Evolutionary conservation across 2,113 vertebrate species (phyloP).

Genomic region (Heloderma charlesbogerti): DNA sequence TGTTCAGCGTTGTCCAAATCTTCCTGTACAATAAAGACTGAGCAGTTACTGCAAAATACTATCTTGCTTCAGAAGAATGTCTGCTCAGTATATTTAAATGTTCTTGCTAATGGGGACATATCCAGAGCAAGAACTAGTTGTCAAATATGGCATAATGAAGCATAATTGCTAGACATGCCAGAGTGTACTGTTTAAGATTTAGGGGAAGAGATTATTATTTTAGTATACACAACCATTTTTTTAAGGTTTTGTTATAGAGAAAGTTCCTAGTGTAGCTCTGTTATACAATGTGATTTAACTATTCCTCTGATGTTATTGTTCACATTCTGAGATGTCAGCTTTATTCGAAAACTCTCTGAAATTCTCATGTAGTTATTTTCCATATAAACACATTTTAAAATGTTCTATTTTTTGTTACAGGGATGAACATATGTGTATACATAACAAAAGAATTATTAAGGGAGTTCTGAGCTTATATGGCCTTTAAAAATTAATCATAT

Average conservation of each 20-base stretch:
- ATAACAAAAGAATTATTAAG: no score
- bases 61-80: background rate
- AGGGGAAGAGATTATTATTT: background rate
- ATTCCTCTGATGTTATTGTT: background rate
- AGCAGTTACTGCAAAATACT: background rate
- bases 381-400: no score
- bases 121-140: background rate
- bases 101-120: background rate
- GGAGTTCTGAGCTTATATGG: no score
- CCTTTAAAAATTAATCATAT: background rate
- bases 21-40: background rate
- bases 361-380: background rate
- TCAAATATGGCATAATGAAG: background rate
- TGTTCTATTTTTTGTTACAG: no score
- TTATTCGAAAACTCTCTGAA: background rate
- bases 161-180: background rate
- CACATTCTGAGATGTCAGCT: background rate
- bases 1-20: background rate
- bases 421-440: no score
- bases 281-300: background rate
- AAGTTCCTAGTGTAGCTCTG: background rate
- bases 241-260: background rate
- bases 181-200: background rate
- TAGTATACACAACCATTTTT: background rate
- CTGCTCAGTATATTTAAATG: background rate